Base-by-base conservation (phyloP, 2,888 invertebrate species). In the Drosophila pullipes region DNA sequence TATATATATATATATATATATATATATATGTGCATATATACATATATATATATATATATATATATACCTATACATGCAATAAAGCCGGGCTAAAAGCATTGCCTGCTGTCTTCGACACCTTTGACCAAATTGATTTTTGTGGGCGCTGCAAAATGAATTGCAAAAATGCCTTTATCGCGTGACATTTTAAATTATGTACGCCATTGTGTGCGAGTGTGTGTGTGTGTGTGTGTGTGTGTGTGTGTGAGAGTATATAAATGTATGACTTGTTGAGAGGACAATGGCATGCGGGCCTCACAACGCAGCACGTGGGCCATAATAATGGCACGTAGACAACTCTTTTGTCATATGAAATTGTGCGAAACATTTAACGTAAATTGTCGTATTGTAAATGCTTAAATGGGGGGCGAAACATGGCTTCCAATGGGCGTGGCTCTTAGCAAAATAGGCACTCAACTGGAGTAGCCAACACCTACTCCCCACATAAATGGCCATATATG, bases 291-390 rank as follows among this genome's bases (percentile, higher is more conserved):
- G 52, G 28, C 58, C 81, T 59, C 72, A 55, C 57, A 72, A 54
- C 60, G 55, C 79, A 75, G 69, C 69, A 76, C 55, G 78, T 76
- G 70, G 74, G 55, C 82, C 64, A 77, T 73, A 87, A 89, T 85
- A 85, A 89, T 85, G 90, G 90, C 90, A 85, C 90, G 90, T 85
- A 85, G 85, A 88, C 90, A 85, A 90, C 85, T 88, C 85, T 85
- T 85, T 85, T 85, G 85, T 85, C 90, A 88, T 83, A 81, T 81
- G 78, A 85, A 85, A 85, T 85, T 85, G 85, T 87, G 88, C 71
- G 87, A 65, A 89, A 83, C 87, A 90, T 87, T 87, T 87, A 87
- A 90, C 91, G 87, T 79, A 87, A 87, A 87, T 87, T 87, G 87
- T 89, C 71, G 78, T 85, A 89, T 84, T 90, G 79, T 85, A 53